These are phyloP conservation scores for Acleris emargana DNA, from an alignment of 2,888 invertebrate genomes.

Conservation along the genomic window DNA sequence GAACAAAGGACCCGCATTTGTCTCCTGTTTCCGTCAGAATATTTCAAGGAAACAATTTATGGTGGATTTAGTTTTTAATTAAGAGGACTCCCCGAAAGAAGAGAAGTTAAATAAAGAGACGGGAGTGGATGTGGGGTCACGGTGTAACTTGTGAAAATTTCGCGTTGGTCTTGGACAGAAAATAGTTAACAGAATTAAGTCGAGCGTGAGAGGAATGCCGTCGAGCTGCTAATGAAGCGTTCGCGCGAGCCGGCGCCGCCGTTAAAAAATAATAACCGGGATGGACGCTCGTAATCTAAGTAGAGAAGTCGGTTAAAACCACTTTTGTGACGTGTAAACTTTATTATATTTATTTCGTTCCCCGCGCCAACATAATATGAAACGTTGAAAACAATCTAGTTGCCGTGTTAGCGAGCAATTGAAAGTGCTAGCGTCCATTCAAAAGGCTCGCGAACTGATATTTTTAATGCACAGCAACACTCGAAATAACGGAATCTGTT, in stretches of 20 bases:
- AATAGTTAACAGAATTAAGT: conserved; percentile 75
- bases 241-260: conserved; percentile 28
- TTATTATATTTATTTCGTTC: neutral
- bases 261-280: conserved; percentile 48
- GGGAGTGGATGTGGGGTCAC: conserved; percentile 47
- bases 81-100: conserved; percentile 39
- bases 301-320: conserved; percentile 36
- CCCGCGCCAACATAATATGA: neutral
- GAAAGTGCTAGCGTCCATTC: neutral
- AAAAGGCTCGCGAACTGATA: neutral
- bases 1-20: conserved; percentile 20
- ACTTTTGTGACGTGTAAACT: conserved; percentile 8
- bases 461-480: conserved; percentile 40
- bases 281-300: conserved; percentile 40
- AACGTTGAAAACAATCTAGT: neutral
- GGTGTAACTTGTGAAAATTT: conserved; percentile 54
- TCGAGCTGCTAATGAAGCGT: conserved; percentile 64
- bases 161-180: conserved; percentile 63
- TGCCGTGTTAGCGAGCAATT: conserved; percentile 4
- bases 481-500: conserved; percentile 59
- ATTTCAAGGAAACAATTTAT: neutral
- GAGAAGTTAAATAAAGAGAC: conserved; percentile 53
- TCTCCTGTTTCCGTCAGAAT: neutral
- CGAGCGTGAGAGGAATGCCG: conserved; percentile 59
- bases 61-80: conserved; percentile 25